These are phyloP conservation scores for Papilio gigon DNA, from an alignment of 2,888 invertebrate species.

Conservation along the genomic window DNA sequence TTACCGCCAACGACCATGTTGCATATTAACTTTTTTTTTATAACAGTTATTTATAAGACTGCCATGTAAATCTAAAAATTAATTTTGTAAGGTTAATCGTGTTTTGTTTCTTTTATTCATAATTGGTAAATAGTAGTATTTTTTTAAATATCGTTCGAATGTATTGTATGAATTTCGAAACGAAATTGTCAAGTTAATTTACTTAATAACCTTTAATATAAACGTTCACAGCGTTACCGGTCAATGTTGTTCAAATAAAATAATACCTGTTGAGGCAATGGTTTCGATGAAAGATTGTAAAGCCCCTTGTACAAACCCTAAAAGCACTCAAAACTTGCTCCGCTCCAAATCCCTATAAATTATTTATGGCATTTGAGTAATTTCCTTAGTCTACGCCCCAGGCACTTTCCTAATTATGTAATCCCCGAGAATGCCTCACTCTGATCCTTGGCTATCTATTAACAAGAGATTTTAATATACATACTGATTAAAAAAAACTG, in stretches of 20 bases:
- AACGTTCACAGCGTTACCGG: not conserved
- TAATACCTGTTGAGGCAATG: slow-evolving; percentile 36
- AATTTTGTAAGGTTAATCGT: not conserved
- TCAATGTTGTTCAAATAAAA: slow-evolving; percentile 16
- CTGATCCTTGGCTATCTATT: slow-evolving; percentile 56
- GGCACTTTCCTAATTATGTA: slow-evolving; percentile 66
- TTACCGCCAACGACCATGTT: not conserved
- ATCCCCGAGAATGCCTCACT: slow-evolving; percentile 64
- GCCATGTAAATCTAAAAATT: not conserved
- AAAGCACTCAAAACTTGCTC: slow-evolving; percentile 71
- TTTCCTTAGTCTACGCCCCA: slow-evolving; percentile 60
- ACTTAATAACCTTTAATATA: not conserved
- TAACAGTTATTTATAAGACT: not conserved
- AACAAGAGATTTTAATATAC: slow-evolving; percentile 61
- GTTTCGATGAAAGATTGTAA: slow-evolving; percentile 44
- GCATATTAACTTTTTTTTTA: not conserved
- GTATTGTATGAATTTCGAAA: too few relatives aligned
- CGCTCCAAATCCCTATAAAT: slow-evolving; percentile 73
- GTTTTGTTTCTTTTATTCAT: not conserved
- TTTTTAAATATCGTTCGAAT: too few relatives aligned
- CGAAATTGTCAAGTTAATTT: not conserved
- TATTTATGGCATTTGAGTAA: slow-evolving; percentile 74
- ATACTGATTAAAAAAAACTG: slow-evolving; percentile 34
- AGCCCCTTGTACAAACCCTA: slow-evolving; percentile 54
- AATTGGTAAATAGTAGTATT: not conserved